Evolutionary conservation across 1,140 invertebrate genomes (phyloP), one percentile per base, ranked within the genome.

Genomic region (Drosophila equinoxialis): DNA sequence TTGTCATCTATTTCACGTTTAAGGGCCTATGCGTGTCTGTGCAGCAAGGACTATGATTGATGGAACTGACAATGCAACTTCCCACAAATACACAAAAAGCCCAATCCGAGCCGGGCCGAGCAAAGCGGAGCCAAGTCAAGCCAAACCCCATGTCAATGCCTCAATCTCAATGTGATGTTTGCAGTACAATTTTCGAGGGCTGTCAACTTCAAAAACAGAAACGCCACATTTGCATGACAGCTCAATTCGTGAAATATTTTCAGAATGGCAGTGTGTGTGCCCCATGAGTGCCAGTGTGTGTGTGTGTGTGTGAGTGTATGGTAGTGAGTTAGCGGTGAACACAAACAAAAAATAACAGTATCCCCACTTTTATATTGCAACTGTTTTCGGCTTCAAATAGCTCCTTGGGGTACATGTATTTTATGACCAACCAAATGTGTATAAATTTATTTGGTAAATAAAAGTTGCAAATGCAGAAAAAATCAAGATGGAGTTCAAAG

Each of bases 201-300:
- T 84, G 84, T 87, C 84, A 89, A 84, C 85, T 87, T 87, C 80
- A 77, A 87, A 87, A 87, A 89, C 84, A 81, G 84, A 87, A 89
- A 84, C 84, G 79, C 68, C 80, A 87, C 74, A 89, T 87, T 87
- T 87, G 84, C 84, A 87, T 87, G 84, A 89, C 84, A 89, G 84
- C 80, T 89, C 83, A 83, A 87, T 89, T 87, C 83, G 79, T 89
- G 83, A 86, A 86, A 86, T 86, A 89, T 87, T 86, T 58, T 68
- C 75, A 62, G 57, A 6, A 37, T 37, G 35, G 8, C 1, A 30
- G 30, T 30, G 30, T 30, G 30, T 30, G 30, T 6, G 62, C 67
- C 59, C 55, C 33, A 59, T 48, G 57, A 33, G 51, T 42, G 39
- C 54, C 7, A 33, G 6, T 6, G 64, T 17, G 67, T 55, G 64